Evolutionary conservation across 2,888 invertebrate species (phyloP).

Genomic region (Acanthosoma haemorrhoidale): DNA sequence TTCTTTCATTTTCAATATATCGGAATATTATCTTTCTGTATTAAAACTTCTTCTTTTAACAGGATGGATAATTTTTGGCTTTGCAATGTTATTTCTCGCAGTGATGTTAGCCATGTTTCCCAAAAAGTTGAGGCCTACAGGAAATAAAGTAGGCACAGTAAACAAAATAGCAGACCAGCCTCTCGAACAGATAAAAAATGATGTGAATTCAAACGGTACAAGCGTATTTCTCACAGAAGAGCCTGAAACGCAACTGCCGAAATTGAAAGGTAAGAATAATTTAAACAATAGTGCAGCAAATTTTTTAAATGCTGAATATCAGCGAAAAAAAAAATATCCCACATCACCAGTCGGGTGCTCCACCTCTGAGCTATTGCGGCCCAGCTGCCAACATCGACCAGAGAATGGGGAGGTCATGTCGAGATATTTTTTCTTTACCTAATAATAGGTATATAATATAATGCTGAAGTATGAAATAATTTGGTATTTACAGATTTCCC

Average conservation of each 20-base stretch:
- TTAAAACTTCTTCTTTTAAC: conserved; percentile 34
- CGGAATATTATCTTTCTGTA: neutral
- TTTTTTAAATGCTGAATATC: too few relatives aligned
- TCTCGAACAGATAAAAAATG: neutral
- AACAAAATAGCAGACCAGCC: neutral
- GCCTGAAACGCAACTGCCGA: neutral
- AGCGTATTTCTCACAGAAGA: neutral
- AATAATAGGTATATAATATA: neutral
- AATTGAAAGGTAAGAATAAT: conserved; percentile 7
- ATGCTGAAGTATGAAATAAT: neutral
- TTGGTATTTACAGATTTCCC: conserved; percentile 51
- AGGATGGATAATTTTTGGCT: conserved; percentile 51
- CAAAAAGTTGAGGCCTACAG: conserved; percentile 48
- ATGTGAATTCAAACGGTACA: neutral
- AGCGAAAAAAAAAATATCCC: too few relatives aligned
- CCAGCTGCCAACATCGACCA: too few relatives aligned
- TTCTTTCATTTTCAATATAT: too few relatives aligned
- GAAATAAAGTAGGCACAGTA: neutral
- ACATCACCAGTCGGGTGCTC: too few relatives aligned
- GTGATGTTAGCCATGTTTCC: conserved; percentile 62
- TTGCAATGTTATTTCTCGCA: conserved; percentile 56
- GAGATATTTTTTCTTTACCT: neutral
- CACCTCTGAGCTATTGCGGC: too few relatives aligned
- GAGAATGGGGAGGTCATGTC: too few relatives aligned
- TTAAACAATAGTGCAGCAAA: neutral